phyloP scores from a whole-genome alignment of 2,113 vertebrate genomes.

The Shinisaurus crocodilurus region DNA sequence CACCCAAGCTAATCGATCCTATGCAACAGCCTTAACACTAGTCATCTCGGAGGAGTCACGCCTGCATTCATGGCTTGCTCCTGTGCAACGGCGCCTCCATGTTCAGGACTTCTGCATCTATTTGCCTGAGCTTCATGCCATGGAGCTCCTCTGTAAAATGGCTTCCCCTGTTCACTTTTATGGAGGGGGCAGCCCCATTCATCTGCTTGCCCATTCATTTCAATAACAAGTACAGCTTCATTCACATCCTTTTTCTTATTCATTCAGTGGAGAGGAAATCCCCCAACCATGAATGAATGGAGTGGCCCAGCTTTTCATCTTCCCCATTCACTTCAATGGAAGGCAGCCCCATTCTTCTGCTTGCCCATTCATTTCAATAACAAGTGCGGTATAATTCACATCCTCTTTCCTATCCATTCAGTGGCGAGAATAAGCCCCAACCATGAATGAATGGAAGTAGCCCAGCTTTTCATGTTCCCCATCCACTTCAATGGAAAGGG shows the following conservation, averaged over 20 bases:
- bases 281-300: background rate
- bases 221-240: background rate
- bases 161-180: background rate
- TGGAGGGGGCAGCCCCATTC: background rate
- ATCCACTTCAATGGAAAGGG: background rate
- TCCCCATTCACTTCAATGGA: background rate
- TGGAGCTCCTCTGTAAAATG: background rate
- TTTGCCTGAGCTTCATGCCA: background rate
- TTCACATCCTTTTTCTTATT: background rate
- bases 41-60: fast-evolving
- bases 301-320: background rate
- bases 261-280: background rate
- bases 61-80: background rate
- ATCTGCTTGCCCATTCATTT: background rate
- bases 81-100: background rate
- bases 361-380: background rate
- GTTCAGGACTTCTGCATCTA: background rate
- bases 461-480: background rate
- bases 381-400: background rate
- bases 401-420: background rate
- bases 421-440: background rate
- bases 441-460: background rate
- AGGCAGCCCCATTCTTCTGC: background rate
- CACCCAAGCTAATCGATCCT: background rate
- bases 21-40: background rate